These are phyloP conservation scores for Heliconius nattereri DNA, from an alignment of 1,140 invertebrate genomes.

Conservation along the genomic window DNA sequence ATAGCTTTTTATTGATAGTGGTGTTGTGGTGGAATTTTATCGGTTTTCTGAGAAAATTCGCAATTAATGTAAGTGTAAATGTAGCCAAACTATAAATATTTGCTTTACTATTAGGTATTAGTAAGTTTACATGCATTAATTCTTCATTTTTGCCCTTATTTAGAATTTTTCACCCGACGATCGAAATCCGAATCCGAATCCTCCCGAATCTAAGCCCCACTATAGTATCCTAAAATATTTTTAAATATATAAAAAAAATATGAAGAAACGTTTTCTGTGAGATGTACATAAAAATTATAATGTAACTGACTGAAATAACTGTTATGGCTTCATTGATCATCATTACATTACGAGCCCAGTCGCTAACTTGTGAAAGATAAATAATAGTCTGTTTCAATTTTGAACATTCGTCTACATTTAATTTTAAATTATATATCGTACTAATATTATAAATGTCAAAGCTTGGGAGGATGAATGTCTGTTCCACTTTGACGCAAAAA, in stretches of 20 bases:
- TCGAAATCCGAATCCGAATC: no score
- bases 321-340: not conserved
- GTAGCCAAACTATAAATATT: not conserved
- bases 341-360: not conserved
- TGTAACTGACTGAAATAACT: not conserved
- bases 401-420: not conserved
- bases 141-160: no score
- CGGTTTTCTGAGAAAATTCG: not conserved
- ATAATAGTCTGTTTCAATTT: not conserved
- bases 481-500: no score
- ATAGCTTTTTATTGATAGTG: conserved; percentile 8
- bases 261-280: not conserved
- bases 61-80: not conserved
- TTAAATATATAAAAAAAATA: not conserved
- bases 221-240: no score
- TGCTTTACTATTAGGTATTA: not conserved
- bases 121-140: not conserved
- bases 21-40: not conserved
- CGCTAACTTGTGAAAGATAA: not conserved
- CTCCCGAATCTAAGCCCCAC: no score
- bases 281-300: not conserved
- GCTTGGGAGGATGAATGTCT: no score
- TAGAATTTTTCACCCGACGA: no score
- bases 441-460: no score
- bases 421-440: not conserved